Base-by-base conservation (phyloP, 2,113 vertebrate species). In the Lynx canadensis region DNA sequence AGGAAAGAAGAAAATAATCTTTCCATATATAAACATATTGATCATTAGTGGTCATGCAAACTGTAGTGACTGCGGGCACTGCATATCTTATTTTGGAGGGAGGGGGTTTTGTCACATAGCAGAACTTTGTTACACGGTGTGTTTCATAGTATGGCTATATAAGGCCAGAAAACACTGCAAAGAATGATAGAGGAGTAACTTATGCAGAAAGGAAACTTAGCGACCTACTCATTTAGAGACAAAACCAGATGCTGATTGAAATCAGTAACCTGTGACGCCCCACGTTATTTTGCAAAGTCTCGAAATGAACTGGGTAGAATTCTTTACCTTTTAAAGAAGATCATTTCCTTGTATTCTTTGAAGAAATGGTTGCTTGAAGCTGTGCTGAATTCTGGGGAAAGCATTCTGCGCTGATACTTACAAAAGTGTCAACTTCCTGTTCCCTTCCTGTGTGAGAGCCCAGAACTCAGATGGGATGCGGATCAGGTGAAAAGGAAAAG, bases 401-500 rank as follows among this genome's bases (percentile, higher is more conserved):
- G n/a, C 2, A 38, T 63, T 84, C 18, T 78, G 27, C 33, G 12
- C 3, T 71, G 65, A 71, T 45, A n/a, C 31, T 68, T 68, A 45
- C 0, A n/a, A 60, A 93, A 73, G 50, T 55, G 16, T 60, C 48
- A 83, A 48, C 14, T 57, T 33, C 33, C 90, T 50, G 3, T 29
- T 84, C 7, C 3, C 5, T 65, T 41, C 38, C 52, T 38, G 1
- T 41, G 66, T 50, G 69, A 85, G 45, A 65, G 48, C 36, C 63
- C 36, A 36, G 33, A 52, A 29, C 27, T 79, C 45, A 76, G 55
- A 31, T 69, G 57, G 33, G 79, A 63, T 84, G 11, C 82, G 80
- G 82, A 78, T 92, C 65, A 95, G 52, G 52, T 93, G 38, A 86
- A 87, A 68, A 97, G 48, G 96, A 85, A 71, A 0, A 94, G 45